Conservation (phyloP, 2,888 invertebrate species). For the Drosophila cracens region DNA sequence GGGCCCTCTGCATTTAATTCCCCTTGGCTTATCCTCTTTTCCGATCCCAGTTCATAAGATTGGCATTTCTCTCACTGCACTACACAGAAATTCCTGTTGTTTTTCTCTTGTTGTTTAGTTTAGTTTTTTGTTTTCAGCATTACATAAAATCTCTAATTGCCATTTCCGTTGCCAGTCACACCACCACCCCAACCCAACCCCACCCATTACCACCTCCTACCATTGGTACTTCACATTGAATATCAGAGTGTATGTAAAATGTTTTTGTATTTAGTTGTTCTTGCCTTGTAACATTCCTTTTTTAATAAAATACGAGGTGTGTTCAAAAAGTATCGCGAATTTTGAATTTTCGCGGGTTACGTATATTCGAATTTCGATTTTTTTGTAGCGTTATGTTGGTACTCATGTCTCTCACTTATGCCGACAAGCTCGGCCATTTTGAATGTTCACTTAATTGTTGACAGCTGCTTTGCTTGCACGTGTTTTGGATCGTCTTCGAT, state of each 20-base stretch:
- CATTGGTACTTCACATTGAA: not conserved
- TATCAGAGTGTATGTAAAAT: conserved; percentile 1
- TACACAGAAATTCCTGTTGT: conserved; percentile 33
- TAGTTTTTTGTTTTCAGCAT: conserved; percentile 47
- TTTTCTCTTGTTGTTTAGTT: conserved; percentile 39
- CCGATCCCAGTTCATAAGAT: conserved; percentile 36
- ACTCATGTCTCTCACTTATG: too few species aligned
- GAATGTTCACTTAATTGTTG: too few species aligned
- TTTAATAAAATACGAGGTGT: not conserved
- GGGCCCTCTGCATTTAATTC: conserved; percentile 11
- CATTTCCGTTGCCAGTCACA: conserved; percentile 53
- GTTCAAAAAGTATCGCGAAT: too few species aligned
- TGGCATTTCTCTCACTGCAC: conserved; percentile 10
- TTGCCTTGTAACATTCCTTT: not conserved
- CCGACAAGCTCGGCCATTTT: too few species aligned
- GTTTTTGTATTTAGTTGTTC: not conserved
- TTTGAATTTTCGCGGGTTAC: too few species aligned
- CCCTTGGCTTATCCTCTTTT: conserved; percentile 18
- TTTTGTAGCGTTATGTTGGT: too few species aligned
- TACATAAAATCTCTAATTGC: conserved; percentile 66
- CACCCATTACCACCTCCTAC: not conserved
- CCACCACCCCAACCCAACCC: not conserved
- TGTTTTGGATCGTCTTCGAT: too few species aligned
- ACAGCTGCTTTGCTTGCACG: too few species aligned
- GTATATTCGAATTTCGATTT: too few species aligned